These are phyloP conservation scores for Dromaius novaehollandiae DNA, from an alignment of 2,113 vertebrate species.

Conservation along the genomic window DNA sequence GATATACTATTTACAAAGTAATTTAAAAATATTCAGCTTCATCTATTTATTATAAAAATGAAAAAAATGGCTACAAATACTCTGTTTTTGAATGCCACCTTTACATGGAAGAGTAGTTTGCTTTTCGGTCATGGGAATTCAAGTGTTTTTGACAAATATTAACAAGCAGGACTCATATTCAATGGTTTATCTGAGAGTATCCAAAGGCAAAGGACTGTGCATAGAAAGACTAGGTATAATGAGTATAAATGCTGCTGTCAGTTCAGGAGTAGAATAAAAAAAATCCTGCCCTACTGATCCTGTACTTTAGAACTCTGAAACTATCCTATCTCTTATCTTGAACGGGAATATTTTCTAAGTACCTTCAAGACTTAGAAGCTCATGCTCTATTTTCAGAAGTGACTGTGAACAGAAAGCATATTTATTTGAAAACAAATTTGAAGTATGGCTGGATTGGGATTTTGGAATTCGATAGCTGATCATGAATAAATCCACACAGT, in stretches of 20 bases:
- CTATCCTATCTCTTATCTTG: background rate
- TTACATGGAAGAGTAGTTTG: background rate
- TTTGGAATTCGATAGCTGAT: background rate
- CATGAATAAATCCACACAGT: background rate
- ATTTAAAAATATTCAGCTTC: background rate
- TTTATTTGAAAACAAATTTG: background rate
- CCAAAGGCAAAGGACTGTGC: background rate
- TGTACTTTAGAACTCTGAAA: background rate
- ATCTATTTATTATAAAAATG: background rate
- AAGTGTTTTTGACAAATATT: background rate
- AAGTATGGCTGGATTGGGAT: background rate
- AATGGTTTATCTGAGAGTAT: background rate
- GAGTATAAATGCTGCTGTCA: background rate
- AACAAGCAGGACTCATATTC: background rate
- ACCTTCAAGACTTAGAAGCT: background rate
- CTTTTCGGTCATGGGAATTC: background rate
- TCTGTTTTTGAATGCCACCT: background rate
- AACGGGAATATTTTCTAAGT: background rate
- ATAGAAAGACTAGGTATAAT: background rate
- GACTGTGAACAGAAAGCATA: background rate
- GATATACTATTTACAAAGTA: background rate
- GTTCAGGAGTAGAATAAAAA: background rate
- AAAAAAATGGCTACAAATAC: background rate
- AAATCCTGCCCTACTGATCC: background rate
- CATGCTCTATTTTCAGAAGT: background rate